Evolutionary conservation across 1,140 invertebrate genomes (phyloP).

Genomic region (Macrosteles quadrilineatus): DNA sequence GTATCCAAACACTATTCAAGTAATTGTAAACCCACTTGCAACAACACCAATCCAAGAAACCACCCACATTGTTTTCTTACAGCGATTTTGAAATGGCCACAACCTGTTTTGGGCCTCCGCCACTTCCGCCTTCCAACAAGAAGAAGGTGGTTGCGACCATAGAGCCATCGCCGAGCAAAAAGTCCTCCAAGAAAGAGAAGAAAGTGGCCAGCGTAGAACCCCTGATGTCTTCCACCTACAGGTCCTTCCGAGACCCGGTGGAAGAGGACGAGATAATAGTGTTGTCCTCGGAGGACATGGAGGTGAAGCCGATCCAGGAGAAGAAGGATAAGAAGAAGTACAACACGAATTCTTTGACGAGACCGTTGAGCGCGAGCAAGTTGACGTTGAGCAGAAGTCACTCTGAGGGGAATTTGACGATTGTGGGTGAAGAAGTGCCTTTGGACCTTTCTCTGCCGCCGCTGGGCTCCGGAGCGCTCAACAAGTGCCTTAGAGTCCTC

Average conservation of each 20-base stretch:
- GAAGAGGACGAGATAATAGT: slow-evolving; percentile 52
- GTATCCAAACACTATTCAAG: no score
- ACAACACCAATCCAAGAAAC: background rate
- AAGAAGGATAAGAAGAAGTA: slow-evolving; percentile 28
- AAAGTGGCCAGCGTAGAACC: slow-evolving; percentile 25
- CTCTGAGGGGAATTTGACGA: slow-evolving; percentile 53
- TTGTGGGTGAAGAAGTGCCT: slow-evolving; percentile 38
- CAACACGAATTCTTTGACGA: slow-evolving; percentile 12
- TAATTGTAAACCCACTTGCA: no score
- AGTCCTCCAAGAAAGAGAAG: slow-evolving; percentile 18
- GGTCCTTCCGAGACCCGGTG: slow-evolving; percentile 55
- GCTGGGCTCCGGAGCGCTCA: slow-evolving; percentile 29
- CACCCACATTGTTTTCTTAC: background rate
- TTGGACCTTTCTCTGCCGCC: slow-evolving; percentile 7
- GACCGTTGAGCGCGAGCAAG: slow-evolving; percentile 32
- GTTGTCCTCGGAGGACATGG: slow-evolving; percentile 52
- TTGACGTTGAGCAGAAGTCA: slow-evolving; percentile 52
- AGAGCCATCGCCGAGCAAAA: slow-evolving; percentile 41
- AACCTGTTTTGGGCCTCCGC: slow-evolving; percentile 52
- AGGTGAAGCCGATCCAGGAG: slow-evolving; percentile 28
- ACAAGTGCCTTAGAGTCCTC: slow-evolving; percentile 60
- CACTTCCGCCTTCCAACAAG: slow-evolving; percentile 51
- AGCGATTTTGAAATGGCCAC: slow-evolving; percentile 43
- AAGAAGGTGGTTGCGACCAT: slow-evolving; percentile 18
- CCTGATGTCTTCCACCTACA: slow-evolving; percentile 52